Conservation (phyloP, 2,888 invertebrate genomes). For the Volucella bombylans region DNA sequence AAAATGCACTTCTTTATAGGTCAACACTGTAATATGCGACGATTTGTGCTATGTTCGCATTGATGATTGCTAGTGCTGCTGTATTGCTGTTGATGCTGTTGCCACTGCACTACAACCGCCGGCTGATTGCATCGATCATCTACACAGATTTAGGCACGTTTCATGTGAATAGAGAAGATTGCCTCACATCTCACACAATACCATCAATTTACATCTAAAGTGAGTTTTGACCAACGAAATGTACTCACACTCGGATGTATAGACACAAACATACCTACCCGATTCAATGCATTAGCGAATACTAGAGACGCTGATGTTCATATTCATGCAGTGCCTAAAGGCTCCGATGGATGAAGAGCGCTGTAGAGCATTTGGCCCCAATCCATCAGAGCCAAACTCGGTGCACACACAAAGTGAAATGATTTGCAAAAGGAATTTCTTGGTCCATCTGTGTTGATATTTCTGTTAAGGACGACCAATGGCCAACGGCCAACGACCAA, state of each 20-base stretch:
- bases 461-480: slow-evolving; percentile 52
- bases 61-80: not conserved
- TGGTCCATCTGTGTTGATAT: slow-evolving; percentile 62
- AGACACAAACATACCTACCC: slow-evolving; percentile 10
- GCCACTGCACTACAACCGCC: not conserved
- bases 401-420: slow-evolving; percentile 4
- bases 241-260: slow-evolving; percentile 5
- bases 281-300: slow-evolving; percentile 46
- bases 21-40: slow-evolving; percentile 60
- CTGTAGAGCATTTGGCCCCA: slow-evolving; percentile 56
- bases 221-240: slow-evolving; percentile 47
- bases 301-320: slow-evolving; percentile 16
- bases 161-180: slow-evolving; percentile 49
- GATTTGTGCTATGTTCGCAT: slow-evolving; percentile 34
- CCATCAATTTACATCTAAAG: slow-evolving; percentile 29
- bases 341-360: slow-evolving; percentile 54
- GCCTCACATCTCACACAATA: slow-evolving; percentile 59
- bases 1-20: slow-evolving; percentile 58
- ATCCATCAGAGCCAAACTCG: slow-evolving; percentile 23
- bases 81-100: not conserved
- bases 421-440: slow-evolving; percentile 62
- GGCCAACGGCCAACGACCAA: too few species aligned
- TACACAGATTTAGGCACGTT: slow-evolving; percentile 59
- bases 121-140: slow-evolving; percentile 26
- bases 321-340: slow-evolving; percentile 34